Base-by-base conservation (phyloP, 2,888 invertebrate species). In the Gasteruption jaculator region DNA sequence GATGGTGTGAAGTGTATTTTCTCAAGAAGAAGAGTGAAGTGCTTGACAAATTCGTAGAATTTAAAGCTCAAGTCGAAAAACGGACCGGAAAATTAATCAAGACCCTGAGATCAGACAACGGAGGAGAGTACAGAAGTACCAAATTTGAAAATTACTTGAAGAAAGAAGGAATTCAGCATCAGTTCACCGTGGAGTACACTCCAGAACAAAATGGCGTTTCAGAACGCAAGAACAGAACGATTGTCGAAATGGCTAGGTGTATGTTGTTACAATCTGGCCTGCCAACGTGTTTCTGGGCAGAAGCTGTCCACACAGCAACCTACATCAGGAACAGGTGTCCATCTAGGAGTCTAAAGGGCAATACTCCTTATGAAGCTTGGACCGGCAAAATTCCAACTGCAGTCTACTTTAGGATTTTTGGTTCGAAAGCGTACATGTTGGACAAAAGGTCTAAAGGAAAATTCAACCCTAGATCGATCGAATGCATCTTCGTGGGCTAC, bases 161-260 rank as follows among this genome's bases (percentile, higher is more conserved):
- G 14, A 25, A 27, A 11, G 12, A 25, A 29, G 50, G 44, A 1
- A 48, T 49, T 8, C 15, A 19, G 8, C 29, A 46, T 8, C 35
- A 44, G 31, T 32, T 45, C 8, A 50, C 45, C 3, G 45, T 45
- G 2, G 34, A 41, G n/a, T 34, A 44, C 33, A 48, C 48, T 20
- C 48, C 49, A 15, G 38, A 52, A 31, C 52, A 53, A 37, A 53
- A 50, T 20, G 53, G 56, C 11, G 39, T 48, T 11, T 45, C 53
- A 4, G 49, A 55, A 36, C 34, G 52, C 8, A 46, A 41, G 20
- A 56, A 56, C 38, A 33, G 53, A 6, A 56, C 56, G 4, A 31
- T 56, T 5, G 29, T 54, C 6, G 53, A 57, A 10, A 55, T 49
- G 45, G 54, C 57, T 11, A 45, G 58, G 38, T 54, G 50, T 21